Evolutionary conservation across 1,140 invertebrate species (phyloP).

Genomic region (Hycleus cichorii): DNA sequence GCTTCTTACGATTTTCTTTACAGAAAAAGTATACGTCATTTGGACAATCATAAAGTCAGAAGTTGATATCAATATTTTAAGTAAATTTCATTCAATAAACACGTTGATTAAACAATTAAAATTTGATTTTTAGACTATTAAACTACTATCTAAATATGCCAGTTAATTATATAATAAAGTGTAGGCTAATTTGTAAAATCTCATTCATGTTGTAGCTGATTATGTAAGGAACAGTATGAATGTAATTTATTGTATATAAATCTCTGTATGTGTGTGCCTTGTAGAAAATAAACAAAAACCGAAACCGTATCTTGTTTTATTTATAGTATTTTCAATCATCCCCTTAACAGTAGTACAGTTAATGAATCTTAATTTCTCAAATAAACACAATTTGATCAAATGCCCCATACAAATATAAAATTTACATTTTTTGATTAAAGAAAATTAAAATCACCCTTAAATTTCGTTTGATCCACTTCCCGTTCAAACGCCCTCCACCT

Average conservation of each 20-base stretch:
- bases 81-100: no score
- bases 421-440: constrained; percentile 19
- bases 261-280: constrained; percentile 42
- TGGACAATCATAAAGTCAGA: constrained; percentile 33
- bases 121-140: no score
- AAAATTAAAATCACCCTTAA: constrained; percentile 7
- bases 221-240: constrained; percentile 24
- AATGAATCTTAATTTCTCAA: constrained; percentile 19
- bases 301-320: background rate
- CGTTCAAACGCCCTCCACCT: background rate
- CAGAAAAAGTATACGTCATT: constrained; percentile 26
- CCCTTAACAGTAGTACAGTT: background rate
- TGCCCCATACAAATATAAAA: constrained; percentile 6
- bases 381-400: constrained; percentile 16
- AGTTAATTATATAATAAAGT: background rate
- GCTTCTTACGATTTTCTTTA: no score
- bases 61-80: no score
- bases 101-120: no score
- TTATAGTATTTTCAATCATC: no score
- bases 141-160: no score
- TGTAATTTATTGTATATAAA: constrained; percentile 43
- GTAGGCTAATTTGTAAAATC: constrained; percentile 3
- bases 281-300: constrained; percentile 32
- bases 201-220: background rate
- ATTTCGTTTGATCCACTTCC: background rate